A percentile compares a stretch with the other conserved stretches of the same genome.
Conservation (phyloP, 2,113 vertebrate genomes). For the Phyllopteryx taeniolatus region DNA sequence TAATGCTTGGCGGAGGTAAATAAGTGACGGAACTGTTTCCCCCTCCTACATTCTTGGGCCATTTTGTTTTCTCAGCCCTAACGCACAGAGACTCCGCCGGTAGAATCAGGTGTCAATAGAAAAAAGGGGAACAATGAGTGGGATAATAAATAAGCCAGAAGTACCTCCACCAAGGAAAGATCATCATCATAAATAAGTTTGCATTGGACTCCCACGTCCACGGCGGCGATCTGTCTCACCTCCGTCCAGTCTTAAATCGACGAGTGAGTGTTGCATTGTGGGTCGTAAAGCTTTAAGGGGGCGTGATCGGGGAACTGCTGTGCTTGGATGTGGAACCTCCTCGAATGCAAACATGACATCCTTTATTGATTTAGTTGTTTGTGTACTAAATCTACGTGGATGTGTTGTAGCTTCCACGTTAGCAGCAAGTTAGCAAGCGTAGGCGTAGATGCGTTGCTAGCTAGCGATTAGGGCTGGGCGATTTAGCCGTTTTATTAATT, state of each 20-base stretch:
- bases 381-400: conserved; percentile 12
- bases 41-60: conserved; percentile 94
- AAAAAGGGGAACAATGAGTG: conserved; percentile 59
- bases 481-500: not conserved
- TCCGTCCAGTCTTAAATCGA: conserved; percentile 11
- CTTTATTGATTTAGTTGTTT: not conserved
- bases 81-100: conserved; percentile 44
- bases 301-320: conserved; percentile 54
- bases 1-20: conserved; percentile 23
- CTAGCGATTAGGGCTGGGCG: conserved; percentile 1
- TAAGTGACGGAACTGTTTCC: conserved; percentile 64
- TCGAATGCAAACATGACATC: conserved; percentile 5
- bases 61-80: conserved; percentile 72
- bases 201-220: not conserved
- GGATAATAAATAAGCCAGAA: conserved; percentile 69
- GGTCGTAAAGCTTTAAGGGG: conserved; percentile 59
- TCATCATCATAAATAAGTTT: not conserved
- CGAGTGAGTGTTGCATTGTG: conserved; percentile 54
- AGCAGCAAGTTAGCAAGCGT: conserved; percentile 30
- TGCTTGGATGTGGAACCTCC: conserved; percentile 48
- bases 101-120: conserved; percentile 68
- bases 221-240: not conserved
- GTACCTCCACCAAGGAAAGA: conserved; percentile 33
- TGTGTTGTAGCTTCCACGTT: conserved; percentile 19
- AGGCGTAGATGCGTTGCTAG: conserved; percentile 44